Percentiles rank a stretch among this genome's conserved stretches.
These are phyloP conservation scores for Drosophila parabipectinata DNA, from an alignment of 1,140 invertebrate species.

Conservation along the genomic window DNA sequence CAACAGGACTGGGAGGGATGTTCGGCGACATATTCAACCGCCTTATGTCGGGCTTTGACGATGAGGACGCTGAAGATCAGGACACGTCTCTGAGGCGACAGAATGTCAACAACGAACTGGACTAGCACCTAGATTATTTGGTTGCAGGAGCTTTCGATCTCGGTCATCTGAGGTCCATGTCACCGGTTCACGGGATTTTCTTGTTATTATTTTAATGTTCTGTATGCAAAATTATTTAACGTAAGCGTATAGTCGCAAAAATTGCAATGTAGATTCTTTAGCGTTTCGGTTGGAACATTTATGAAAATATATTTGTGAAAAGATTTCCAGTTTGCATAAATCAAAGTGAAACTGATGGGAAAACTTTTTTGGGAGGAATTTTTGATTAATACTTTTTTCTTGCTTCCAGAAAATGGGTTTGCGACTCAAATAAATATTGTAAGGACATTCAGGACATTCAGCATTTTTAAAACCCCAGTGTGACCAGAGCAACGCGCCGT, in stretches of 20 bases:
- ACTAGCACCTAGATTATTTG: slow-evolving; percentile 42
- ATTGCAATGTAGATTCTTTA: slow-evolving; percentile 47
- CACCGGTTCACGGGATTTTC: slow-evolving; percentile 43
- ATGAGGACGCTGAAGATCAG: slow-evolving; percentile 64
- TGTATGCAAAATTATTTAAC: slow-evolving; percentile 33
- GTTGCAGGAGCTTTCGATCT: not conserved
- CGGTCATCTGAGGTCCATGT: slow-evolving; percentile 24
- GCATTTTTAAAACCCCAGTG: not conserved
- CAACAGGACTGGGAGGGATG: slow-evolving; percentile 73
- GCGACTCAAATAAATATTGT: not conserved
- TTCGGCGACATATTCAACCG: slow-evolving; percentile 80
- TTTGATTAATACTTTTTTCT: no score
- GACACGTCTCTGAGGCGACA: slow-evolving; percentile 30
- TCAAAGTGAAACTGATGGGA: not conserved
- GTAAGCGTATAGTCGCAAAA: slow-evolving; percentile 21
- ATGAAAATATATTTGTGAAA: slow-evolving; percentile 18
- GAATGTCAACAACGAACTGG: slow-evolving; percentile 57
- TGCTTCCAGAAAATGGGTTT: no score
- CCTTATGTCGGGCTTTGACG: slow-evolving; percentile 76
- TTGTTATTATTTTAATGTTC: slow-evolving; percentile 68
- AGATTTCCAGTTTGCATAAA: slow-evolving; percentile 2
- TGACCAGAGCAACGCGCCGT: not conserved
- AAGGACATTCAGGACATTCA: not conserved
- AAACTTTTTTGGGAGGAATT: not conserved
- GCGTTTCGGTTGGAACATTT: slow-evolving; percentile 35